These are phyloP conservation scores for Hypotaenidia okinawae DNA, from an alignment of 2,797 vertebrate species.

Conservation along the genomic window DNA sequence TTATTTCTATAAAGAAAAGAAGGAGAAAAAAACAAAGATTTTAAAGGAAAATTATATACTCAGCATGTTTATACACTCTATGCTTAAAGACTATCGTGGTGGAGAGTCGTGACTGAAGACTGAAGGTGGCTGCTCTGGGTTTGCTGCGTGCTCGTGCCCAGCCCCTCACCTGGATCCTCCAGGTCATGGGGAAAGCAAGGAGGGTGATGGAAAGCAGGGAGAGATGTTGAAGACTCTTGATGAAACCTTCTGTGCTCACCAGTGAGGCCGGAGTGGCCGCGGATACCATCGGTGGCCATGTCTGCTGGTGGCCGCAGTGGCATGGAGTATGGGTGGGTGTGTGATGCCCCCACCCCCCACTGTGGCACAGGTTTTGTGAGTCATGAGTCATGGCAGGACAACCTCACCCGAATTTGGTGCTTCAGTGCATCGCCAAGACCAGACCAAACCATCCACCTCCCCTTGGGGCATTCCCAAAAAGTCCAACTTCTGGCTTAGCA, in stretches of 20 bases:
- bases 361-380: not conserved
- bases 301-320: not conserved
- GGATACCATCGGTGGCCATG: not conserved
- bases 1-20: constrained; percentile 63
- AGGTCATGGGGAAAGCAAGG: not conserved
- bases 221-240: not conserved
- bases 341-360: not conserved
- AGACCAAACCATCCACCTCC: not conserved
- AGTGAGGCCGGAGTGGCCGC: rapidly evolving
- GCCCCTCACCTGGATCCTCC: not conserved
- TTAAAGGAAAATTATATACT: constrained; percentile 68
- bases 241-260: not conserved
- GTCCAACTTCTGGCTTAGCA: not conserved
- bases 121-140: not conserved
- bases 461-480: not conserved
- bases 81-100: not conserved
- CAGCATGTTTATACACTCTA: constrained; percentile 66
- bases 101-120: not conserved
- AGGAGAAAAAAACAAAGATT: constrained; percentile 1
- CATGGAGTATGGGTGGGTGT: not conserved
- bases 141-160: not conserved
- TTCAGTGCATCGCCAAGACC: rapidly evolving
- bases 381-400: rapidly evolving
- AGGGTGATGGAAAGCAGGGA: not conserved
- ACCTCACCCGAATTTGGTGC: not conserved